Base-by-base conservation (phyloP, 2,888 invertebrate genomes). In the Lepidochitona cinerea region DNA sequence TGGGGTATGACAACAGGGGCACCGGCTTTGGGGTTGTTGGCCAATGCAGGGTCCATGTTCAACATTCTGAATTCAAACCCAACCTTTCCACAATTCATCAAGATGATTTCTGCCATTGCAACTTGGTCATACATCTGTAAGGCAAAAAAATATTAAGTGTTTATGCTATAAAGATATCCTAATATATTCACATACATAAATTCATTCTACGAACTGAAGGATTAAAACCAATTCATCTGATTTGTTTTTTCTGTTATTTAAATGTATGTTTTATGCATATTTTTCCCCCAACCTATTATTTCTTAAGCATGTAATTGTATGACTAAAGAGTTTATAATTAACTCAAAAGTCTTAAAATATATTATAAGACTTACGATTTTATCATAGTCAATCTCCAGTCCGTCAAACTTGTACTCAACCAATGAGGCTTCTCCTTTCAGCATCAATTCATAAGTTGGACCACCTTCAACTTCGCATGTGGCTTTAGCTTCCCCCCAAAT, bases 401-500 rank as follows among this genome's bases (percentile, higher is more conserved):
- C 82, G 79, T 88, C 88, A 81, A 91, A 89, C 26, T 79, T 80
- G 79, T 91, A 91, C 52, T 87, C 85, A 29, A 91, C 87, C 12
- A 88, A 79, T 0, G 90, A 90, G 6, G 91, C 90, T 74, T 90
- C 88, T 71, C 91, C 91, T 54, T 84, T 86, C 73, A 91, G 79
- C 1, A 75, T 78, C 29, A 91, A 74, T 74, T 89, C 88, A 79
- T 91, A 91, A 0, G 85, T 88, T 0, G 91, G 91, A 36, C 91
- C 91, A 35, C 89, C 90, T 73, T 89, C 88, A 1, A 91, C 89
- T 68, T 89, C 88, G 83, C 91, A 91, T 12, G 89, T 79, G 37
- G 91, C 91, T 79, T 85, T 86, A 18, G 87, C 89, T 70, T 85
- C 79, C 64, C 89, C 89, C 79, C 83, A 85, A 36, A 90, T 89